A percentile compares a stretch with the other conserved stretches of the same genome.
Conservation (phyloP, 2,113 vertebrate genomes). For the Emydura subglobosa region DNA sequence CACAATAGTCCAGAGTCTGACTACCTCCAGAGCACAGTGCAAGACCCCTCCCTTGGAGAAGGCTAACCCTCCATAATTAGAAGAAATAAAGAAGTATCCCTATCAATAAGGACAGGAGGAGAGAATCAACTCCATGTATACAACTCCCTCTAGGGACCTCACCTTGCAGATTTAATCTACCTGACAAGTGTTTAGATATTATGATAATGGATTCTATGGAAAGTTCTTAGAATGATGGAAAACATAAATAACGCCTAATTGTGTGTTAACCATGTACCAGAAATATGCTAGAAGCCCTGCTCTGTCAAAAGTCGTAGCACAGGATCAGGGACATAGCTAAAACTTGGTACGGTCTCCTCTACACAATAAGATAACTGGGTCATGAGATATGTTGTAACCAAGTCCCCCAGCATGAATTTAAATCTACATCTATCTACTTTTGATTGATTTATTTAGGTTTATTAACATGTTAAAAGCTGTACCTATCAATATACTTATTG, state of each 20-base stretch:
- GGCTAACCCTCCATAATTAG: neutral
- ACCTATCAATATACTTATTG: neutral
- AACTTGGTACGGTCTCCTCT: neutral
- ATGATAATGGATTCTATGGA: neutral
- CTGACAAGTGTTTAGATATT: neutral
- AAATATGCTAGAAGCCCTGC: neutral
- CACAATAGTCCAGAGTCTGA: neutral
- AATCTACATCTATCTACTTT: neutral
- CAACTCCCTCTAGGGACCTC: neutral
- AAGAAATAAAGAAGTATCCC: neutral
- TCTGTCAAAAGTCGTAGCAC: neutral
- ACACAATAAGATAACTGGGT: neutral
- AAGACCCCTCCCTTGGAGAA: neutral
- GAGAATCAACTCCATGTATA: neutral
- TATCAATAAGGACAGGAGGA: neutral
- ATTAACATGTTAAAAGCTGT: neutral
- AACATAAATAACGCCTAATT: neutral
- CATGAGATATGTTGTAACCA: neutral
- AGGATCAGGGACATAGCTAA: neutral
- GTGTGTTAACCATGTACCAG: neutral
- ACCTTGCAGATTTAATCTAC: neutral
- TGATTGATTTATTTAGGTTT: neutral
- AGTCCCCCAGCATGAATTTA: neutral
- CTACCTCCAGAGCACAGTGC: rapidly evolving
- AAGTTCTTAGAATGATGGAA: neutral